These are phyloP conservation scores for Phaetusa simplex DNA, from an alignment of 2,113 vertebrate genomes.

Conservation along the genomic window DNA sequence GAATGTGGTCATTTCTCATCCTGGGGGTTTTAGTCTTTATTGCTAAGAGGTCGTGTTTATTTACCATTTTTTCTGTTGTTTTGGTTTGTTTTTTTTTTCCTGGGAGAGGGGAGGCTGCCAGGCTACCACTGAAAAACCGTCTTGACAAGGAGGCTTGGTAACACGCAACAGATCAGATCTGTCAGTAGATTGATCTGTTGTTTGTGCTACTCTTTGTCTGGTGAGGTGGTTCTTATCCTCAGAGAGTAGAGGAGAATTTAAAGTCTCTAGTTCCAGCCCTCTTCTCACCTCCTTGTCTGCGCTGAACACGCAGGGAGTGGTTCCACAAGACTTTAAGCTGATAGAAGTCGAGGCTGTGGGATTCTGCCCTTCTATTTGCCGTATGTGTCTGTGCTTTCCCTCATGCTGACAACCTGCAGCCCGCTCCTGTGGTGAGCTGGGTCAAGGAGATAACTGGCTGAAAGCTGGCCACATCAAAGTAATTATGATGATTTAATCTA, in stretches of 20 bases:
- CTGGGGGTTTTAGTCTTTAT: background rate
- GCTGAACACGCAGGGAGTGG: background rate
- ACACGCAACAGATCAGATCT: background rate
- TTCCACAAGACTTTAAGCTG: background rate
- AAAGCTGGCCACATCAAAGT: background rate
- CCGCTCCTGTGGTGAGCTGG: background rate
- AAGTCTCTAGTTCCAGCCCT: background rate
- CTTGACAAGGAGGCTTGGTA: background rate
- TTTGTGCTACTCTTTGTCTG: background rate
- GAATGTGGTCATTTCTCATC: background rate
- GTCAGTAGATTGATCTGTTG: background rate
- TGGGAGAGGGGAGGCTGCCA: background rate
- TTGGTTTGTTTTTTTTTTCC: background rate
- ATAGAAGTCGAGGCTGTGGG: background rate
- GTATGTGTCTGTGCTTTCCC: rapidly evolving
- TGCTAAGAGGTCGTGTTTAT: background rate
- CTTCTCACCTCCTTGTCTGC: background rate
- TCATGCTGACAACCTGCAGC: background rate
- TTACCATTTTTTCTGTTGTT: background rate
- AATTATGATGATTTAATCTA: background rate
- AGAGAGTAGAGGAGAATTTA: background rate
- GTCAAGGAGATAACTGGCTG: background rate
- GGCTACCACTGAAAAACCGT: background rate
- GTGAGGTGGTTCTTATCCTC: background rate
- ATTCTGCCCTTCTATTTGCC: background rate